Base-by-base conservation (phyloP, 2,113 vertebrate genomes). In the Ctenomys sociabilis region DNA sequence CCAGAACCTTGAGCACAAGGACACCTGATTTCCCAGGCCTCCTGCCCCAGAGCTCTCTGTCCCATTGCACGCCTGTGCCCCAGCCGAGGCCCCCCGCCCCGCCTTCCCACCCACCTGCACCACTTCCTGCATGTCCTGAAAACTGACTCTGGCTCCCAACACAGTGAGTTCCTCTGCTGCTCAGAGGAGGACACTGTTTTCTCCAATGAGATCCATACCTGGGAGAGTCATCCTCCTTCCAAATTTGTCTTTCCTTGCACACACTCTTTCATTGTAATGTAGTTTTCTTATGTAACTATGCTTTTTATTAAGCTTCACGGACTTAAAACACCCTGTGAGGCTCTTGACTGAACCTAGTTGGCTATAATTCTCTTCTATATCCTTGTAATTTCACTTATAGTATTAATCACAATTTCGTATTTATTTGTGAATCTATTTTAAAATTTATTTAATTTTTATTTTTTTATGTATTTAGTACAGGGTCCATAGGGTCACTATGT, bases 361-460 rank as follows among this genome's bases (percentile, higher is more conserved):
- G 37, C 37, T 63, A 4, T n/a, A 28, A 13, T 70, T 92, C 63
- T 91, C 59, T 72, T 91, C 57, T 90, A 9, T 9, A 5, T 35
- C 1, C 10, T 8, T 35, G 0, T 63, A 64, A 63, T 72, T 95
- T 92, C 52, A 45, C 70, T 49, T 92, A 10, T 1, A 52, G 61
- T 78, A 45, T n/a, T 37, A 91, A 82, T 63, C 43, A 85, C 13
- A 92, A 68, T 5, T 94, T 4, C 28, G 16, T 35, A 57, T 88
- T 88, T 89, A 68, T 70, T 93, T 91, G 35, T 64, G 26, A 92
- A 66, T 81, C 75, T 61, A 17, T 43, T 91, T 85, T 78, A n/a
- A n/a, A n/a, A 85, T 68, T 91, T 85, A 72, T 88, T 68, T 57
- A 64, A 73, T 68, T 64, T 16, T 52, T 90, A 84, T 75, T 86